Conservation (phyloP, 2,888 invertebrate genomes). For the Sinodicranocentrus sp. region DNA sequence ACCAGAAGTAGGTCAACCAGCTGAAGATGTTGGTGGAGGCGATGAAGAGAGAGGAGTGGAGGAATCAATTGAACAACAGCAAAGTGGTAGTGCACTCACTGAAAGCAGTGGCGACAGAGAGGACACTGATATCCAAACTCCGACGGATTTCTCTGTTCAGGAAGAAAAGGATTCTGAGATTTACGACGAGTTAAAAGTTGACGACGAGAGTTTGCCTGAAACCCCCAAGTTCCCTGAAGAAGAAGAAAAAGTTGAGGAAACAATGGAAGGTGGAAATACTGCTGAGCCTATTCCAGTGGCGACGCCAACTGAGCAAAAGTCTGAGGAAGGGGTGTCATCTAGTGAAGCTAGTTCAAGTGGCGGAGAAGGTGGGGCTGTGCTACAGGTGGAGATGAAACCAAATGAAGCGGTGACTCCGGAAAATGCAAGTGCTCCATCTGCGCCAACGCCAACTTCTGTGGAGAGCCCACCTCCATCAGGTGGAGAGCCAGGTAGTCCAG, state of each 20-base stretch:
- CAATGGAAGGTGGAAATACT: background rate
- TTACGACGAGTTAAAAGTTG: constrained; percentile 36
- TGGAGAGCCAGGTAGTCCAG: too few species aligned
- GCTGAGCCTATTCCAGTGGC: constrained; percentile 1
- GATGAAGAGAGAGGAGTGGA: constrained; percentile 23
- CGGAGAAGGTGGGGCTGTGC: constrained; percentile 15
- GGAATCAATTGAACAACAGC: constrained; percentile 37
- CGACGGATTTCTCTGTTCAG: constrained; percentile 30
- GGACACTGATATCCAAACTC: constrained; percentile 49
- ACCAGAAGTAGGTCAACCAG: constrained; percentile 49
- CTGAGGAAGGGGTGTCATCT: background rate
- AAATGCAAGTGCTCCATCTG: background rate
- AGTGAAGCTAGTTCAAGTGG: constrained; percentile 7
- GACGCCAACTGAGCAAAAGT: background rate
- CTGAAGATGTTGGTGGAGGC: constrained; percentile 24
- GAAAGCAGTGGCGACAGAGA: constrained; percentile 50
- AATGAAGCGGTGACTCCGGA: background rate
- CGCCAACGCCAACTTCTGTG: background rate
- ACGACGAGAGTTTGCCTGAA: too few species aligned
- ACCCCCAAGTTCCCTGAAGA: background rate
- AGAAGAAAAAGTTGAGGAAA: background rate
- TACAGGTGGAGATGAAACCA: constrained; percentile 22
- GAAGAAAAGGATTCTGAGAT: constrained; percentile 36
- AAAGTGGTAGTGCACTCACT: constrained; percentile 31
- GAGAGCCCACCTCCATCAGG: constrained; percentile 13